phyloP scores from a whole-genome alignment of 2,888 invertebrate species.

The Metallyticus violacea region DNA sequence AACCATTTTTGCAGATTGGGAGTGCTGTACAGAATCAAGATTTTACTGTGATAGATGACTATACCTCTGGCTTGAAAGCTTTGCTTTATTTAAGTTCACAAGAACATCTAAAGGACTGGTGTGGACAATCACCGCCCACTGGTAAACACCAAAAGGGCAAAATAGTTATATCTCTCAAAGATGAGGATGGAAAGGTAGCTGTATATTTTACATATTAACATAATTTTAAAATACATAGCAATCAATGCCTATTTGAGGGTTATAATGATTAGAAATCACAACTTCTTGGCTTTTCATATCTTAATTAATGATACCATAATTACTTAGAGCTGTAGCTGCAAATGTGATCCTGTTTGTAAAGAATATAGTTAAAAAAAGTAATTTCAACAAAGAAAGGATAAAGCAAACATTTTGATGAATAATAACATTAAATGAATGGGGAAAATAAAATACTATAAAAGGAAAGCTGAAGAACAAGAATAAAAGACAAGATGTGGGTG shows the following conservation, averaged over 20 bases:
- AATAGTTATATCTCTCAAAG: constrained; percentile 65
- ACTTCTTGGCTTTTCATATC: no score
- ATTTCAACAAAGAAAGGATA: no score
- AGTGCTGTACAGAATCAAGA: constrained; percentile 99
- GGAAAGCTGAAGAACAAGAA: no score
- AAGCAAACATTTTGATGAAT: no score
- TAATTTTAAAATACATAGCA: constrained; percentile 30
- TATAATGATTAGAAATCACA: no score
- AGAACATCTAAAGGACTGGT: constrained; percentile 69
- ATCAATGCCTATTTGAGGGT: neutral
- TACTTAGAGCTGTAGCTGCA: no score
- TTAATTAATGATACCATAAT: no score
- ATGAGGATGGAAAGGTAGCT: constrained; percentile 58
- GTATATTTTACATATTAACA: constrained; percentile 44
- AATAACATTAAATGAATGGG: no score
- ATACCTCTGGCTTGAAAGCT: constrained; percentile 83
- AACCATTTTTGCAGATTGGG: constrained; percentile 64
- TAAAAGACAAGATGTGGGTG: no score
- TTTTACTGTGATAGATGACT: constrained; percentile 94
- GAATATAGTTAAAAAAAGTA: no score
- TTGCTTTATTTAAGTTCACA: constrained; percentile 77
- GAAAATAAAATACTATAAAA: no score
- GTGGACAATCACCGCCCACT: constrained; percentile 92
- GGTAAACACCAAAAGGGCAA: constrained; percentile 92
- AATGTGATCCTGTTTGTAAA: no score